phyloP scores from a whole-genome alignment of 2,888 invertebrate genomes.

The Euzophera pinguis region DNA sequence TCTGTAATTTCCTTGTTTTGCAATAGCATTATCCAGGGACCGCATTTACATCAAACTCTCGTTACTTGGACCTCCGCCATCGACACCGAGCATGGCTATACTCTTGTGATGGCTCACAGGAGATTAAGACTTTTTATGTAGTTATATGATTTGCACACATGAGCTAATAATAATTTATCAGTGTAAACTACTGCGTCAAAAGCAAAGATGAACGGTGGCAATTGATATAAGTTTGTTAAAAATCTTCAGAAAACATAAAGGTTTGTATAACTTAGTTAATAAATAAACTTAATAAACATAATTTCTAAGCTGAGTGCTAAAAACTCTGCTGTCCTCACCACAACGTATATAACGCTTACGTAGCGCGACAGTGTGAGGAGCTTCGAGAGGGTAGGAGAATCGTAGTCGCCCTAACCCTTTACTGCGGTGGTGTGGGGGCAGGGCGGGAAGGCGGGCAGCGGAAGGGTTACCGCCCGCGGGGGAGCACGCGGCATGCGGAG shows the following conservation, averaged over 20 bases:
- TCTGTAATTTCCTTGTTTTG: not conserved
- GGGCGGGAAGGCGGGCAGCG: conserved; percentile 61
- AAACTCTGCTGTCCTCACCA: not conserved
- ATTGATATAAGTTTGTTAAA: too few species aligned
- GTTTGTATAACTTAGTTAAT: too few species aligned
- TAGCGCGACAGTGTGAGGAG: conserved; percentile 26
- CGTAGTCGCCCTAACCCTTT: conserved; percentile 74
- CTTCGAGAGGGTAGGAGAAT: conserved; percentile 50
- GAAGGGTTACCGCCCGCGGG: conserved; percentile 73
- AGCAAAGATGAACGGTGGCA: too few species aligned
- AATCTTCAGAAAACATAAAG: too few species aligned
- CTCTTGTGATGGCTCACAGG: conserved; percentile 33
- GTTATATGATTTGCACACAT: not conserved
- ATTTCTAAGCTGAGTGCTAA: too few species aligned
- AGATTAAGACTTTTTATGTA: conserved; percentile 23
- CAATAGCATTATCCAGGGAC: conserved; percentile 32
- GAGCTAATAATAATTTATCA: not conserved
- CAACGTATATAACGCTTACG: conserved; percentile 23
- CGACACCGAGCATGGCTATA: conserved; percentile 30
- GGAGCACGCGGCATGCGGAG: conserved; percentile 37
- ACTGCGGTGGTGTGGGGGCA: conserved; percentile 48
- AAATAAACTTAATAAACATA: too few species aligned
- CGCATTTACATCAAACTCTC: conserved; percentile 69
- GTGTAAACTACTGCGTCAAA: not conserved
- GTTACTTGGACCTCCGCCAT: conserved; percentile 48